These are phyloP conservation scores for Cacoxenus indagator DNA, from an alignment of 2,888 invertebrate species.

Conservation along the genomic window DNA sequence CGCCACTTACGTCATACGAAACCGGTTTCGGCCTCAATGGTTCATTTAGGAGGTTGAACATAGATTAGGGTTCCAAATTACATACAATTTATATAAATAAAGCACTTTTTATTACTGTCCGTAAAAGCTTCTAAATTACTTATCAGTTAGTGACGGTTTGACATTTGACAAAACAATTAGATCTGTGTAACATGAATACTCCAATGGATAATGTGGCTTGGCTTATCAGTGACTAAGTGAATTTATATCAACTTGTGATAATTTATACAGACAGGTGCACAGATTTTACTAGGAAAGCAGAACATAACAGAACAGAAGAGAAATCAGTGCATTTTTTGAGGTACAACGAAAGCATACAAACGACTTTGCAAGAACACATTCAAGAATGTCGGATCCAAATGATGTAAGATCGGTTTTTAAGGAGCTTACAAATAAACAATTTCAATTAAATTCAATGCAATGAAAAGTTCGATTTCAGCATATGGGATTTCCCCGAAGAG, in stretches of 20 bases:
- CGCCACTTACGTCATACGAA: background rate
- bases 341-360: background rate
- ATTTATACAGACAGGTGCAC: background rate
- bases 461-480: slow-evolving; percentile 70
- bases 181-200: background rate
- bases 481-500: slow-evolving; percentile 72
- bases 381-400: slow-evolving; percentile 34
- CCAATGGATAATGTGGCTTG: background rate
- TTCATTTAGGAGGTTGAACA: slow-evolving; percentile 43
- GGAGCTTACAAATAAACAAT: background rate
- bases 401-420: background rate
- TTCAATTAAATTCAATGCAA: background rate
- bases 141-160: background rate
- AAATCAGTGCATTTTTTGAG: too few species aligned
- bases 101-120: background rate
- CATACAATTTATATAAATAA: slow-evolving; percentile 2
- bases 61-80: slow-evolving; percentile 37
- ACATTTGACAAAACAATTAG: slow-evolving; percentile 7
- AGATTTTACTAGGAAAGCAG: slow-evolving; percentile 35
- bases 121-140: slow-evolving; percentile 4
- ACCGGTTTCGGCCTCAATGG: slow-evolving; percentile 44
- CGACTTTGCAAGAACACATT: background rate
- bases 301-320: too few species aligned
- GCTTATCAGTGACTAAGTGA: slow-evolving; percentile 6
- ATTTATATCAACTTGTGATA: background rate